These are phyloP conservation scores for Ptychochromis oligacanthus DNA, from an alignment of 2,113 vertebrate species.

Conservation along the genomic window DNA sequence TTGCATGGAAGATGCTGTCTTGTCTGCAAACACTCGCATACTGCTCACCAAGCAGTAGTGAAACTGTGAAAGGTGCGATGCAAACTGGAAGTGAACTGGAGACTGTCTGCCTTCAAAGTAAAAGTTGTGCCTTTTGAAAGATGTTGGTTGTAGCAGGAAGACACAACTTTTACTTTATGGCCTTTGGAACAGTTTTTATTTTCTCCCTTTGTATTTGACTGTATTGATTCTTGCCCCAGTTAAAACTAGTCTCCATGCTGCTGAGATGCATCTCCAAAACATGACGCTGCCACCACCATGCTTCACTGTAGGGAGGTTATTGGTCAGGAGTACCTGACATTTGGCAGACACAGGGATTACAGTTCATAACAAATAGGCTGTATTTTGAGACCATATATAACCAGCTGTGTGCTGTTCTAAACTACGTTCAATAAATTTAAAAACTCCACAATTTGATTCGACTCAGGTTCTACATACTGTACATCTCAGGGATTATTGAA, in stretches of 20 bases:
- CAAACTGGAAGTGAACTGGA: too few species aligned
- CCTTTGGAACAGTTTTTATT: rapidly evolving
- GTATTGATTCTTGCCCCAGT: background rate
- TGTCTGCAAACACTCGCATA: background rate
- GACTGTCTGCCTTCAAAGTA: background rate
- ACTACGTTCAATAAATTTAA: background rate
- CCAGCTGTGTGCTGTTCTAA: background rate
- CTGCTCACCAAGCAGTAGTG: too few species aligned
- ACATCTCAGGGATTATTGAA: background rate
- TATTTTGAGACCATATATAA: background rate
- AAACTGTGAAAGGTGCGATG: too few species aligned
- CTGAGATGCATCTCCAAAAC: background rate
- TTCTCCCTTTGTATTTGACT: background rate
- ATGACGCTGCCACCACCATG: rapidly evolving
- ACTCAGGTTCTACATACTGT: background rate
- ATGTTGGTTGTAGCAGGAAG: background rate
- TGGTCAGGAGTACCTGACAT: background rate
- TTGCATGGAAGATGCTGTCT: background rate
- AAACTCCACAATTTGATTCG: background rate
- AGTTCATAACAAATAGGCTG: background rate
- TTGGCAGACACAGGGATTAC: background rate
- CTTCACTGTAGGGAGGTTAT: background rate
- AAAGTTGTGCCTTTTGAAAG: background rate
- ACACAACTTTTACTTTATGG: background rate
- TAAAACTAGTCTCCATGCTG: background rate